A percentile compares a stretch with the other conserved stretches of the same genome.
These are phyloP conservation scores for Trichonephila inaurata DNA, from an alignment of 1,140 invertebrate species.

Conservation along the genomic window DNA sequence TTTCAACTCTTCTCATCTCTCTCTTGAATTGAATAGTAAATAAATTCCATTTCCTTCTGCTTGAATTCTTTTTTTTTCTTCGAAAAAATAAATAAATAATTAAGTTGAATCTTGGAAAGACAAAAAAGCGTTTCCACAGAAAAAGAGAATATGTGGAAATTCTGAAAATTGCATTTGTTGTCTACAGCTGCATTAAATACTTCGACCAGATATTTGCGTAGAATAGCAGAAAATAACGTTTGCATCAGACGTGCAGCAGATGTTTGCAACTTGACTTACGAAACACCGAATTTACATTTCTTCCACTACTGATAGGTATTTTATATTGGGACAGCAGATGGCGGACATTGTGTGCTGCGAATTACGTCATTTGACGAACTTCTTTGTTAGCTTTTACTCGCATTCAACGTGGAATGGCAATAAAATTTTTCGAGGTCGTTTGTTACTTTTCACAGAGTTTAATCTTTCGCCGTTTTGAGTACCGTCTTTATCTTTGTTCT, in stretches of 20 bases:
- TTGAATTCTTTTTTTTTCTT: too few species aligned
- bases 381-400: conserved; percentile 6
- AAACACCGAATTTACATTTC: background rate
- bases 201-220: background rate
- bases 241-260: conserved; percentile 1
- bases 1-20: too few species aligned
- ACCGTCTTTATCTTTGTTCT: background rate
- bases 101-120: background rate
- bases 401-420: conserved; percentile 1
- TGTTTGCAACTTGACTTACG: background rate
- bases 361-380: conserved; percentile 12
- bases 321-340: conserved; percentile 13
- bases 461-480: conserved; percentile 7
- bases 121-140: background rate
- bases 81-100: background rate
- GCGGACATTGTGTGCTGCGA: background rate
- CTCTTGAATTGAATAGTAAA: too few species aligned
- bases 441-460: background rate
- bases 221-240: background rate
- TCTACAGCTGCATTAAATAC: conserved; percentile 4
- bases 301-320: conserved; percentile 27
- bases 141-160: background rate
- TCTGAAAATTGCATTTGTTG: background rate
- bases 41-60: too few species aligned
- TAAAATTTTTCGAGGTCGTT: conserved; percentile 4